Base-by-base conservation (phyloP, 1,140 invertebrate species). In the Leptestheria dahalacensis region DNA sequence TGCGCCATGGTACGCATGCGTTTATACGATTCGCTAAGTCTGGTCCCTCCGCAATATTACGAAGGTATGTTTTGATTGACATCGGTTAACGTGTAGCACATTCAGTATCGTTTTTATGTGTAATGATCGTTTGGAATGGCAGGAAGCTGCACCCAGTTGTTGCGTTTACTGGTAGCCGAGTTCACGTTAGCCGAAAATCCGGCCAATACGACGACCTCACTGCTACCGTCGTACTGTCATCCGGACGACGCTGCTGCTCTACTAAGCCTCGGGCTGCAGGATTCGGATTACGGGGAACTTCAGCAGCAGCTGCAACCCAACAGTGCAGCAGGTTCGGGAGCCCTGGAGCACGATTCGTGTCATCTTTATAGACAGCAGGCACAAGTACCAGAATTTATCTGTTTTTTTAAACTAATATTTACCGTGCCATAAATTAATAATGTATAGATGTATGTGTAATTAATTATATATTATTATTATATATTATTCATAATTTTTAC, bases 261-360 rank as follows among this genome's bases (percentile, higher is more conserved):
- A 61, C 73, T 91, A 46, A 84, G 86, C 24, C 86, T 87, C 49
- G 87, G 88, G 85, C 75, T 92, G 20, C 89, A 94, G 70, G 91
- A 97, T 70, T 95, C 91, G 6, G 94, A 98, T 75, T 92, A 97
- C 74, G 85, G 90, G 60, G 86, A 86, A 46, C 92, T 98, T 66
- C 95, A 99, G 75, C 92, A 99, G 78, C 94, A 98, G 88, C 73
- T 94, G 33, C 87, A 91, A 70, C 83, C 88, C 2, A 89, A 90
- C 68, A 91, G 88, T 74, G 91, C 92, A 15, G 88, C 90, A 50
- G 92, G 93, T 15, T 96, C 92, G 11, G 89, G 92, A 51, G 92
- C 93, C 20, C 73, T 98, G 60, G 94, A 98, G 74, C 93, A 97
- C 72, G 93, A 97, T 76, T 80, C 88, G 1, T 91, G 92, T 68